Evolutionary conservation across 2,113 vertebrate species (phyloP).

Genomic region (Picathartes gymnocephalus): DNA sequence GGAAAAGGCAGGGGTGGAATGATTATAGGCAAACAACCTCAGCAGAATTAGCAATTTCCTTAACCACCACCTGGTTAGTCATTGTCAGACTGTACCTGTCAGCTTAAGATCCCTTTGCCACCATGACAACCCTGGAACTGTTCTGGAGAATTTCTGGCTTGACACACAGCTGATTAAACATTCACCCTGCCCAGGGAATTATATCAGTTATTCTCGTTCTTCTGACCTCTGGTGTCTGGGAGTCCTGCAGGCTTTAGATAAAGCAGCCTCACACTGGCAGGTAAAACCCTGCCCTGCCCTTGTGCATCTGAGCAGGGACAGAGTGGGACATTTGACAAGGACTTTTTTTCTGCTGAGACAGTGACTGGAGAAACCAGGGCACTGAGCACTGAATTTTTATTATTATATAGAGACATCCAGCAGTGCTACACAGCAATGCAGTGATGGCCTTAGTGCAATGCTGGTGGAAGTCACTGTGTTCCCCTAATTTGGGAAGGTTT

Average conservation of each 20-base stretch:
- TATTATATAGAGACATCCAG: not conserved
- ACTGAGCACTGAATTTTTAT: not conserved
- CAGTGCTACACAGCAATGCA: not conserved
- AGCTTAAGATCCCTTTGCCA: not conserved
- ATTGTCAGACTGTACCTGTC: constrained; percentile 1
- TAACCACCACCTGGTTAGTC: not conserved
- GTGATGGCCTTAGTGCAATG: not conserved
- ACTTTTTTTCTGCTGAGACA: not conserved
- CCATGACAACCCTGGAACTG: constrained; percentile 24
- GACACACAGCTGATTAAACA: constrained; percentile 24
- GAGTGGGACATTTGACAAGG: not conserved
- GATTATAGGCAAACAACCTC: not conserved
- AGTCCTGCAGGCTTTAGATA: not conserved
- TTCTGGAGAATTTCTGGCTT: constrained; percentile 15
- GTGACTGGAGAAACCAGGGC: not conserved
- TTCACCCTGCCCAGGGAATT: not conserved
- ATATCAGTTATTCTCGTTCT: not conserved
- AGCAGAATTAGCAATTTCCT: constrained; percentile 16
- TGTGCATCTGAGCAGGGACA: not conserved
- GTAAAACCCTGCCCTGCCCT: not conserved
- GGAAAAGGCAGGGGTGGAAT: not conserved
- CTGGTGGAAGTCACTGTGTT: not conserved
- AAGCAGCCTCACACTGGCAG: not conserved
- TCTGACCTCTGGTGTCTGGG: not conserved
- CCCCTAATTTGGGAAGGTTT: not conserved